Evolutionary conservation across 2,888 invertebrate species (phyloP).

Genomic region (Tillus elongatus): DNA sequence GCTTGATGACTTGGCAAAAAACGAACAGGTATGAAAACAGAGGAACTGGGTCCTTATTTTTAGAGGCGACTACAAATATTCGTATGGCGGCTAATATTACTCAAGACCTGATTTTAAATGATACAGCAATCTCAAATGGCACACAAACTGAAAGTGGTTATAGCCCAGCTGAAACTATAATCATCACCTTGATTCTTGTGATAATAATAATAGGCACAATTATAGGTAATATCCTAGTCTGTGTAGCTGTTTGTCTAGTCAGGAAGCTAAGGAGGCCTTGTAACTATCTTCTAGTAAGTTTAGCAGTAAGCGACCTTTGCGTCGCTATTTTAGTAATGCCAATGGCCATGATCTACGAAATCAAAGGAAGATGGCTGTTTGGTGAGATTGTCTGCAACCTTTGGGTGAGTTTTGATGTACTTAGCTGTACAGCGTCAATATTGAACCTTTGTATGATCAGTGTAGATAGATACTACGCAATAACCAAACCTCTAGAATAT

Average conservation of each 20-base stretch:
- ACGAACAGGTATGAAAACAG: too few relatives aligned
- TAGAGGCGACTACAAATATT: constrained; percentile 17
- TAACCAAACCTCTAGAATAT: constrained; percentile 89
- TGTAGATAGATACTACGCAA: constrained; percentile 88
- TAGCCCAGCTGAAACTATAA: constrained; percentile 47
- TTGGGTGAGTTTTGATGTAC: constrained; percentile 95
- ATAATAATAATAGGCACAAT: constrained; percentile 72
- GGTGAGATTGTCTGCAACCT: constrained; percentile 86
- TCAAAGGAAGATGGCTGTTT: constrained; percentile 88
- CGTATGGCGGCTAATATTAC: constrained; percentile 41
- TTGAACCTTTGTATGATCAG: constrained; percentile 96
- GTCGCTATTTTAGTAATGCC: constrained; percentile 96
- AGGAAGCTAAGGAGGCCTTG: constrained; percentile 81
- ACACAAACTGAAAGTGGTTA: constrained; percentile 25
- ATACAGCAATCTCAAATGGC: constrained; percentile 23
- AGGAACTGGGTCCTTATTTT: neutral
- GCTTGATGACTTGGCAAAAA: too few relatives aligned
- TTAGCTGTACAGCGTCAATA: constrained; percentile 97
- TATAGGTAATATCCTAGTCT: constrained; percentile 86
- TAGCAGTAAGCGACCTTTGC: constrained; percentile 93
- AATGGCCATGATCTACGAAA: constrained; percentile 89
- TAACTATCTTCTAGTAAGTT: constrained; percentile 85
- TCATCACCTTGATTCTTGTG: constrained; percentile 64
- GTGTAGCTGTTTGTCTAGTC: constrained; percentile 91
- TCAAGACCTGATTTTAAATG: constrained; percentile 26